A percentile compares a stretch with the other conserved stretches of the same genome.
Conservation (phyloP, 2,888 invertebrate genomes). For the Apocheima hispidaria region DNA sequence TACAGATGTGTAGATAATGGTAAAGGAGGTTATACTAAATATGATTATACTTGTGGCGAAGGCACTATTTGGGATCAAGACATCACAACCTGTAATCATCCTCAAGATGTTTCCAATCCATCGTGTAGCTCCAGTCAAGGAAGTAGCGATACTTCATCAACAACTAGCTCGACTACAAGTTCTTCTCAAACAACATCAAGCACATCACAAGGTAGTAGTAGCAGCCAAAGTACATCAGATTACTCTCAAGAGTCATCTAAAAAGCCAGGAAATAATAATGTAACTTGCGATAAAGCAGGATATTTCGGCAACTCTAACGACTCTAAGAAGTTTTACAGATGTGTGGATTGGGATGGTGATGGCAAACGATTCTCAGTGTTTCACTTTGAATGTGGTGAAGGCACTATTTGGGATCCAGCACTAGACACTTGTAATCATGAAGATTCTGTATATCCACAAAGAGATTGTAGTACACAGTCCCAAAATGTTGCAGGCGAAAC, state of each 20-base stretch:
- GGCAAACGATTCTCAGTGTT: conserved; percentile 86
- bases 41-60: conserved; percentile 88
- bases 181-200: conserved; percentile 45
- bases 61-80: conserved; percentile 91
- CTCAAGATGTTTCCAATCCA: conserved; percentile 70
- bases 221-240: conserved; percentile 52
- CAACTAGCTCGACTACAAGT: conserved; percentile 38
- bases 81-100: conserved; percentile 76
- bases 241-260: conserved; percentile 60
- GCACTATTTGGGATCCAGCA: conserved; percentile 90
- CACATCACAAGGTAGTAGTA: conserved; percentile 50
- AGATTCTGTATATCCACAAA: conserved; percentile 87
- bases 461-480: conserved; percentile 71
- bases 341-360: conserved; percentile 87
- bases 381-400: conserved; percentile 89
- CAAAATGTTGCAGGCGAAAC: conserved; percentile 44
- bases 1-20: conserved; percentile 89
- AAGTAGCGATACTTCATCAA: conserved; percentile 45
- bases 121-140: conserved; percentile 58
- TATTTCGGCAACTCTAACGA: conserved; percentile 87
- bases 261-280: conserved; percentile 56
- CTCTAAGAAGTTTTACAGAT: conserved; percentile 89
- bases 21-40: conserved; percentile 85
- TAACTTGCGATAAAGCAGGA: conserved; percentile 85
- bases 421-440: conserved; percentile 89